phyloP scores from a whole-genome alignment of 1,140 invertebrate species.

The Eurosta solidaginis region DNA sequence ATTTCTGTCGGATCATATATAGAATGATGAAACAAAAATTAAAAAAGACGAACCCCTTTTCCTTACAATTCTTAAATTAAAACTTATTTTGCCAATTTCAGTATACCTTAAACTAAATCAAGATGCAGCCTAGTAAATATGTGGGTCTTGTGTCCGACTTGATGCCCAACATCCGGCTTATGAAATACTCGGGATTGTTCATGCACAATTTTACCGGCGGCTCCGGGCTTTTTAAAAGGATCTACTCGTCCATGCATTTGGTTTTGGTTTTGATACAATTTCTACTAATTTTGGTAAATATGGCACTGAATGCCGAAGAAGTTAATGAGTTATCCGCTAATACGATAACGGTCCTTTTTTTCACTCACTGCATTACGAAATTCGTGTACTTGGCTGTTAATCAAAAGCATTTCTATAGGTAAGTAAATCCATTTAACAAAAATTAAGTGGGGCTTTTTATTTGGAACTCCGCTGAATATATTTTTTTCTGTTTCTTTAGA shows the following conservation, averaged over 20 bases:
- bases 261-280: slow-evolving; percentile 70
- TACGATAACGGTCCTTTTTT: slow-evolving; percentile 80
- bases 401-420: slow-evolving; percentile 77
- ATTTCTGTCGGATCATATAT: too few species aligned
- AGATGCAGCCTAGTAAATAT: slow-evolving; percentile 43
- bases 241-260: slow-evolving; percentile 67
- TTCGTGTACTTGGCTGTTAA: slow-evolving; percentile 72
- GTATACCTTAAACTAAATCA: neutral
- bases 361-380: slow-evolving; percentile 77
- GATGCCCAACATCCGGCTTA: slow-evolving; percentile 78
- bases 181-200: slow-evolving; percentile 77
- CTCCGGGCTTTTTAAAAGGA: slow-evolving; percentile 64
- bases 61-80: too few species aligned
- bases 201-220: slow-evolving; percentile 76
- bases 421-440: slow-evolving; percentile 35
- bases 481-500: neutral
- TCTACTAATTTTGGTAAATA: slow-evolving; percentile 68
- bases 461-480: neutral
- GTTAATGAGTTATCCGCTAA: slow-evolving; percentile 80
- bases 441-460: neutral
- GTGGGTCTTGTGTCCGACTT: slow-evolving; percentile 77
- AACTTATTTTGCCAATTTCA: too few species aligned
- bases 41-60: too few species aligned
- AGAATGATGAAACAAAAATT: too few species aligned
- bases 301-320: slow-evolving; percentile 73